A percentile compares a stretch with the other conserved stretches of the same genome.
These are phyloP conservation scores for Adelges cooleyi DNA, from an alignment of 1,140 invertebrate genomes.

Conservation along the genomic window DNA sequence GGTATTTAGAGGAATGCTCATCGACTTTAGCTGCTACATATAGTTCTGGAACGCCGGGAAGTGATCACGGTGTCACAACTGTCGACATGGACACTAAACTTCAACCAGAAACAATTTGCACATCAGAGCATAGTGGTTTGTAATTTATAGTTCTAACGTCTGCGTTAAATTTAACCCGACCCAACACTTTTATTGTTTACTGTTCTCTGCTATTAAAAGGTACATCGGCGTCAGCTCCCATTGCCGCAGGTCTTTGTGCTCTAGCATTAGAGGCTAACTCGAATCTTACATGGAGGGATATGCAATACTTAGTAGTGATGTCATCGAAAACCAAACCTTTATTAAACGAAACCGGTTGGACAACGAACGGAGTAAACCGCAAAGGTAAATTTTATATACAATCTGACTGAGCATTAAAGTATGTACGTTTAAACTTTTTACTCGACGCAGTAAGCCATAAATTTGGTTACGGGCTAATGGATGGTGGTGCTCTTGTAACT, in stretches of 20 bases:
- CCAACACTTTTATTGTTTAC: too few relatives aligned
- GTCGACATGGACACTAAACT: constrained; percentile 84
- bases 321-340: constrained; percentile 79
- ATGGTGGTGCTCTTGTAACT: constrained; percentile 87
- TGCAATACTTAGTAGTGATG: constrained; percentile 85
- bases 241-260: constrained; percentile 92
- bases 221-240: constrained; percentile 89
- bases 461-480: constrained; percentile 92
- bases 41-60: constrained; percentile 72
- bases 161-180: too few relatives aligned
- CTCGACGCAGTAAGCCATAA: constrained; percentile 79
- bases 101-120: constrained; percentile 73
- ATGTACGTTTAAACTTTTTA: too few relatives aligned
- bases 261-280: constrained; percentile 79
- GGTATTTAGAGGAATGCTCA: constrained; percentile 87
- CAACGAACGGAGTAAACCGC: constrained; percentile 58
- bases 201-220: too few relatives aligned
- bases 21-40: constrained; percentile 92
- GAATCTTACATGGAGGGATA: constrained; percentile 88
- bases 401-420: too few relatives aligned
- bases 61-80: constrained; percentile 50
- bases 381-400: constrained; percentile 45
- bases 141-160: too few relatives aligned
- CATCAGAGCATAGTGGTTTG: constrained; percentile 69
- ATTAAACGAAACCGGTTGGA: constrained; percentile 65